Conservation (phyloP, 37 sponge, comb jelly and placozoan species). For the Beroe forskalii region DNA sequence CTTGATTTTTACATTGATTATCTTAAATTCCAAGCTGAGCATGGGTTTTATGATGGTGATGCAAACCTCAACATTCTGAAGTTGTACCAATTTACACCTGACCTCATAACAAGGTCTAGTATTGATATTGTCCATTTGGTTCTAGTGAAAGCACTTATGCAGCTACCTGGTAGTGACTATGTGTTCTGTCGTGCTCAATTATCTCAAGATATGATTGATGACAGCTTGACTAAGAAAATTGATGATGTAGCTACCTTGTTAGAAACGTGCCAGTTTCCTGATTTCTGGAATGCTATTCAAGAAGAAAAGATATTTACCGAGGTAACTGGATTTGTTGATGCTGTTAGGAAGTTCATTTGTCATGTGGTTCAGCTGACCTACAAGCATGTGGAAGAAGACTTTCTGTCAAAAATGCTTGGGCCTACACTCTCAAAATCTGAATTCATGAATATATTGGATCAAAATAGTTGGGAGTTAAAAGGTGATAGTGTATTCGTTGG, state of each 20-base stretch:
- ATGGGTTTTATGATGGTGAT: slow-evolving; percentile 54
- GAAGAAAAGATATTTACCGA: slow-evolving; percentile 42
- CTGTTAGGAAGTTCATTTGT: slow-evolving; percentile 14
- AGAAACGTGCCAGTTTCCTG: slow-evolving; percentile 63
- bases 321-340: slow-evolving; percentile 18
- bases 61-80: slow-evolving; percentile 61
- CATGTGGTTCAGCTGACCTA: slow-evolving; percentile 32
- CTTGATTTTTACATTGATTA: slow-evolving; percentile 55
- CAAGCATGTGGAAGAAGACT: slow-evolving; percentile 35
- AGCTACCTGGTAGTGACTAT: slow-evolving; percentile 51
- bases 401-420: slow-evolving; percentile 21
- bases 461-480: slow-evolving; percentile 8
- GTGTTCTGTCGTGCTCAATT: slow-evolving; percentile 45
- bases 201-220: slow-evolving; percentile 59
- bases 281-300: slow-evolving; percentile 58
- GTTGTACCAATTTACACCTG: slow-evolving; percentile 48
- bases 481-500: slow-evolving; percentile 58
- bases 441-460: background rate
- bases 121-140: slow-evolving; percentile 40
- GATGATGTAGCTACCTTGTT: slow-evolving; percentile 50
- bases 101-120: slow-evolving; percentile 21
- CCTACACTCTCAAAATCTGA: background rate
- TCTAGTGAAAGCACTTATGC: slow-evolving; percentile 54
- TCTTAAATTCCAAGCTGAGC: slow-evolving; percentile 40
- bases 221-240: slow-evolving; percentile 56